Percentiles rank a stretch among this genome's conserved stretches.
Evolutionary conservation across 1,140 invertebrate species (phyloP).

Genomic region (Latrodectus geometricus): DNA sequence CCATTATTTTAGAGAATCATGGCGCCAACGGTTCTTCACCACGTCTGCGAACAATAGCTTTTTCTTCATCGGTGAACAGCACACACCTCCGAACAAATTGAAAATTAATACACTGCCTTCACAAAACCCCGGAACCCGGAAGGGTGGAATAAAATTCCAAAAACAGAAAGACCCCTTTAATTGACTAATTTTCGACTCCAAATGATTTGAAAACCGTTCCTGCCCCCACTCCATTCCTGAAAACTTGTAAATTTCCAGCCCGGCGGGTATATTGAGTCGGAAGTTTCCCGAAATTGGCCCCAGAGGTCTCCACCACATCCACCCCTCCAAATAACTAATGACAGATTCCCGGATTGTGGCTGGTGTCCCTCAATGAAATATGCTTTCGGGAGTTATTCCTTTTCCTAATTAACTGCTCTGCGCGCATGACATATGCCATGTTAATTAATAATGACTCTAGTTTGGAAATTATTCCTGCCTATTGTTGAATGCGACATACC

Average conservation of each 20-base stretch:
- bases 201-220: not conserved
- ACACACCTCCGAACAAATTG: too few relatives aligned
- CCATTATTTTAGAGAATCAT: too few relatives aligned
- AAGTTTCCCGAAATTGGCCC: not conserved
- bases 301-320: not conserved
- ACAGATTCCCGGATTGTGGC: constrained; percentile 31
- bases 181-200: constrained; percentile 8
- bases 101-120: not conserved
- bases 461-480: not conserved
- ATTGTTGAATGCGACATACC: too few relatives aligned
- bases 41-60: too few relatives aligned
- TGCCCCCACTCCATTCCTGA: not conserved
- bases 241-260: constrained; percentile 1
- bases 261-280: not conserved
- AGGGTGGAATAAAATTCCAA: not conserved
- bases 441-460: constrained; percentile 45
- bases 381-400: constrained; percentile 33
- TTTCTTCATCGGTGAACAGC: too few relatives aligned
- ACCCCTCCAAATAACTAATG: constrained; percentile 33
- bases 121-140: not conserved
- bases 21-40: too few relatives aligned
- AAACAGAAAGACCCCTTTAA: not conserved
- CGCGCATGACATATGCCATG: constrained; percentile 2
- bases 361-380: constrained; percentile 12
- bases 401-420: constrained; percentile 30